Evolutionary conservation across 2,113 vertebrate genomes (phyloP).

Genomic region (Dipodomys ordii): DNA sequence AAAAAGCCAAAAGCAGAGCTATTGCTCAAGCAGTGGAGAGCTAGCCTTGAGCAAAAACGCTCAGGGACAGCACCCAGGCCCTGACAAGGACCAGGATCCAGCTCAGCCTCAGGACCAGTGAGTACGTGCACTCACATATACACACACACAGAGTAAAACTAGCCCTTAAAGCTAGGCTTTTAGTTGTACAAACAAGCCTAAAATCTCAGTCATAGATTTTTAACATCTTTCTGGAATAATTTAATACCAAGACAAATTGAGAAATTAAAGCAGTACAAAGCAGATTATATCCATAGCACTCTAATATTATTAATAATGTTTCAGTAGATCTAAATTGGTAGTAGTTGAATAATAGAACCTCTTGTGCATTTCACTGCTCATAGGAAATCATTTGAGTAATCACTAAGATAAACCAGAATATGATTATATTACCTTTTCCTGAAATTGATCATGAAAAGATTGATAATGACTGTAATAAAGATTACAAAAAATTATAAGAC

Average conservation of each 20-base stretch:
- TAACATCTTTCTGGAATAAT: conserved; percentile 42
- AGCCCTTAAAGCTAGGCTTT: conserved; percentile 26
- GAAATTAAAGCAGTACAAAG: background rate
- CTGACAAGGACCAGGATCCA: too few relatives aligned
- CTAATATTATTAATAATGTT: conserved; percentile 13
- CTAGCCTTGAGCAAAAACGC: too few relatives aligned
- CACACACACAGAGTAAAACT: background rate
- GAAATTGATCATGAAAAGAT: conserved; percentile 16
- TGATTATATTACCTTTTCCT: conserved; percentile 2
- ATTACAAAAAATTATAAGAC: background rate
- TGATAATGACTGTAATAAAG: too few relatives aligned
- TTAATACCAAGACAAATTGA: conserved; percentile 25
- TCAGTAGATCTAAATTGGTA: conserved; percentile 43
- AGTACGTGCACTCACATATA: too few relatives aligned
- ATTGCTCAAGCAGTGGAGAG: too few relatives aligned
- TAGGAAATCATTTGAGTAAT: background rate
- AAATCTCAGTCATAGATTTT: conserved; percentile 32
- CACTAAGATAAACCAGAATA: background rate
- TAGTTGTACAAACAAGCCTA: conserved; percentile 25
- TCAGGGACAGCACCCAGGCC: too few relatives aligned
- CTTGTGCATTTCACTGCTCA: background rate
- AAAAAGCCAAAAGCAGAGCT: too few relatives aligned
- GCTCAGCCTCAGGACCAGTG: too few relatives aligned
- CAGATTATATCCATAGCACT: conserved; percentile 28
- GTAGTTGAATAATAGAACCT: conserved; percentile 16